Conservation (phyloP, 2,113 vertebrate genomes). For the Trochalopteron elliotii region DNA sequence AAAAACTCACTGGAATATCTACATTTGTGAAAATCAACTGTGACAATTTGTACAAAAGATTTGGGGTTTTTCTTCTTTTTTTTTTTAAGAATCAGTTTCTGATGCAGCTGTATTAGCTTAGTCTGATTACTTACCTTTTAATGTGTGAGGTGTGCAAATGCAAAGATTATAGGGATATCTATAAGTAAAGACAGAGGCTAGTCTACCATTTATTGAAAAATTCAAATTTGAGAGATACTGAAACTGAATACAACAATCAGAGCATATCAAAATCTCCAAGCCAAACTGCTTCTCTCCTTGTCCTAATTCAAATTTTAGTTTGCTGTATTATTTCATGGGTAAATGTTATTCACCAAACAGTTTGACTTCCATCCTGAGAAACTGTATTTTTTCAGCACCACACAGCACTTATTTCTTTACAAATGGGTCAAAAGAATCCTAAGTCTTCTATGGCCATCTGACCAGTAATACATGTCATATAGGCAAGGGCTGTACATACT, state of each 20-base stretch:
- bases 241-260: neutral
- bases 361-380: neutral
- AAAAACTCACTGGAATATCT: neutral
- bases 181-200: neutral
- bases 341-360: neutral
- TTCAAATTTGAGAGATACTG: neutral
- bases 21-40: neutral
- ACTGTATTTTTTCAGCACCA: neutral
- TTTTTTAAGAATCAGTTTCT: neutral
- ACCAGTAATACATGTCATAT: accelerated
- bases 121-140: neutral
- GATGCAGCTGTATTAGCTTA: neutral
- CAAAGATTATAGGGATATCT: neutral
- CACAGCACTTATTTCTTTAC: neutral
- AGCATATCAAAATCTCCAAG: neutral
- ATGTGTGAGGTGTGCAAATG: neutral
- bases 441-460: neutral
- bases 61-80: too few species aligned
- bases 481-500: neutral
- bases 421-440: neutral
- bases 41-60: neutral
- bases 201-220: neutral
- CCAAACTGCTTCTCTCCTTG: neutral
- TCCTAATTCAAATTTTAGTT: neutral
- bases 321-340: neutral